phyloP scores from a whole-genome alignment of 2,888 invertebrate genomes.

The Orgyia antiqua region DNA sequence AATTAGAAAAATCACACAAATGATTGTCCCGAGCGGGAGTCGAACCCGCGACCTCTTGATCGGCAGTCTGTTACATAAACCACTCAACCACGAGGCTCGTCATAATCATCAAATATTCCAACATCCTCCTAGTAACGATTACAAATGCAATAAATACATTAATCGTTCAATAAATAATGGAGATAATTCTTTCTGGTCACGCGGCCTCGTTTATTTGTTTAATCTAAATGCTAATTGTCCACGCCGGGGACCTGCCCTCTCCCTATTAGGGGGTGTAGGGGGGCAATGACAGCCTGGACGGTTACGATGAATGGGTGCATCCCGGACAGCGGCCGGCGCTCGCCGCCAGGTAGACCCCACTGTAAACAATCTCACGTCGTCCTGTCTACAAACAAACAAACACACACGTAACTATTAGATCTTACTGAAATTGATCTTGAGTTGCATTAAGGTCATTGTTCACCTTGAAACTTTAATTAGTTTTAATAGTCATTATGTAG shows the following conservation, averaged over 20 bases:
- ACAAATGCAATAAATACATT: constrained; percentile 47
- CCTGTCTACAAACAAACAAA: too few species aligned
- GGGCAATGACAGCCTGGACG: constrained; percentile 7
- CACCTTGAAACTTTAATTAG: too few species aligned
- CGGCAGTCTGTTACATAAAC: too few species aligned
- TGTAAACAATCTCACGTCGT: constrained; percentile 19
- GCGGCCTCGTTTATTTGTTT: constrained; percentile 61
- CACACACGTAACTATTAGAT: too few species aligned
- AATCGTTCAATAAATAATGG: constrained; percentile 50
- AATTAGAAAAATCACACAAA: too few species aligned
- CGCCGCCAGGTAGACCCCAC: constrained; percentile 2
- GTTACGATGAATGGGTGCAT: constrained; percentile 27
- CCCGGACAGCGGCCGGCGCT: constrained; percentile 11
- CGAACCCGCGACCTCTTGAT: too few species aligned
- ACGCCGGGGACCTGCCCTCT: constrained; percentile 23
- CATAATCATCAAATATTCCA: too few species aligned
- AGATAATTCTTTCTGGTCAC: constrained; percentile 53
- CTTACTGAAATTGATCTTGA: too few species aligned
- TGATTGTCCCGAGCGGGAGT: too few species aligned
- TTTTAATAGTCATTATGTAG: too few species aligned
- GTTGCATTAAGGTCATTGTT: too few species aligned
- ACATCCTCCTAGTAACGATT: constrained; percentile 19
- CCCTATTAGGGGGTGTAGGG: constrained; percentile 2
- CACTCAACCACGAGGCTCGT: too few species aligned
- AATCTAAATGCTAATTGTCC: constrained; percentile 69